Evolutionary conservation across 2,797 vertebrate genomes (phyloP).

Genomic region (Sphenopsis melanotis): DNA sequence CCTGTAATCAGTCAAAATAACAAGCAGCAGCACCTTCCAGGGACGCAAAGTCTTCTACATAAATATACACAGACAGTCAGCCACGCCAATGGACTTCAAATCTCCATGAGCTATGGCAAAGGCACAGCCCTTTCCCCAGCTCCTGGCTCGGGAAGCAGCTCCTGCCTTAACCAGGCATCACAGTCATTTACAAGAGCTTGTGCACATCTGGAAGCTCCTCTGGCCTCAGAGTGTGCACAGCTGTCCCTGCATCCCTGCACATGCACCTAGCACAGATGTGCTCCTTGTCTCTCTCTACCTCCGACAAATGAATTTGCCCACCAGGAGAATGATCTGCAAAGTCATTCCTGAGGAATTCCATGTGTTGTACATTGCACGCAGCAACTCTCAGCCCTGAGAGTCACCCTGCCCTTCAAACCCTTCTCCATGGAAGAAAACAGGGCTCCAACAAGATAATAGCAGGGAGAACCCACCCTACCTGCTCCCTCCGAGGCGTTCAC

Average conservation of each 20-base stretch:
- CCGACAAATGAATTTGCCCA: background rate
- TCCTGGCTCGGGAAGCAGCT: background rate
- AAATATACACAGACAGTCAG: constrained; percentile 65
- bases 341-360: background rate
- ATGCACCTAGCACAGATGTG: background rate
- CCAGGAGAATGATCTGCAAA: background rate
- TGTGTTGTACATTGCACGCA: accelerated
- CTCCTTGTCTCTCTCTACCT: background rate
- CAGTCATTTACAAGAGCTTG: background rate
- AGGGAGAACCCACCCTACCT: background rate
- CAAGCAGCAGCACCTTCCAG: constrained; percentile 72
- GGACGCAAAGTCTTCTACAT: constrained; percentile 52
- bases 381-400: background rate
- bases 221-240: background rate
- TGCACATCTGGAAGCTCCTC: background rate
- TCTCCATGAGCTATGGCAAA: constrained; percentile 35
- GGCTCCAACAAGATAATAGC: background rate
- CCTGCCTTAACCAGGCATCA: background rate
- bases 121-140: background rate
- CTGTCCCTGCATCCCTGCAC: background rate
- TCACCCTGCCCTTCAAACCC: background rate
- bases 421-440: background rate
- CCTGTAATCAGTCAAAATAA: constrained; percentile 78
- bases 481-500: accelerated
- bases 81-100: constrained; percentile 16